These are phyloP conservation scores for Tinea pellionella DNA, from an alignment of 2,888 invertebrate species.

Conservation along the genomic window DNA sequence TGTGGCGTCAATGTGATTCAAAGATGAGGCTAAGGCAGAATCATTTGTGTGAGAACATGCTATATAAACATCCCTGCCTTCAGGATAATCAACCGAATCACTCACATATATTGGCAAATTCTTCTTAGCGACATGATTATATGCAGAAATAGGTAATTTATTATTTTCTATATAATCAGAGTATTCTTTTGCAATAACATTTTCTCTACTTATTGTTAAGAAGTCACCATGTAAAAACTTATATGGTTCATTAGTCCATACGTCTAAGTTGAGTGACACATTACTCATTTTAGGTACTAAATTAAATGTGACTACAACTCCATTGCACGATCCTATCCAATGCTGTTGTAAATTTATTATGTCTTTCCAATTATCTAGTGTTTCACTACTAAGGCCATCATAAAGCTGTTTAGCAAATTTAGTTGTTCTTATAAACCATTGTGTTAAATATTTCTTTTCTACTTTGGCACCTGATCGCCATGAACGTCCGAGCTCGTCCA, in stretches of 20 bases:
- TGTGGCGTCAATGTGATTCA: slow-evolving; percentile 31
- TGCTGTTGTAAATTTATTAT: slow-evolving; percentile 86
- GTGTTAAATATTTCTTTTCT: slow-evolving; percentile 86
- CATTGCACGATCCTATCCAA: slow-evolving; percentile 91
- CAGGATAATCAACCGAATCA: slow-evolving; percentile 72
- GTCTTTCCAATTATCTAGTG: slow-evolving; percentile 84
- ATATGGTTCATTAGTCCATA: slow-evolving; percentile 84
- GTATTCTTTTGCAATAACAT: slow-evolving; percentile 37
- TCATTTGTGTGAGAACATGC: slow-evolving; percentile 75
- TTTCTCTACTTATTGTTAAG: slow-evolving; percentile 66
- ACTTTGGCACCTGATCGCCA: slow-evolving; percentile 98
- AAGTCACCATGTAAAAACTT: slow-evolving; percentile 77
- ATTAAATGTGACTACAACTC: slow-evolving; percentile 77
- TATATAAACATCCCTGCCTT: slow-evolving; percentile 75
- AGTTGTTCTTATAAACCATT: slow-evolving; percentile 96
- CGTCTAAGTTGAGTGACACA: slow-evolving; percentile 44
- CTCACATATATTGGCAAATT: slow-evolving; percentile 75
- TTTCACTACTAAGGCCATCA: slow-evolving; percentile 77
- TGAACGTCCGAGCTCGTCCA: slow-evolving; percentile 88
- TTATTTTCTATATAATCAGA: slow-evolving; percentile 21
- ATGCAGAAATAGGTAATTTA: slow-evolving; percentile 46
- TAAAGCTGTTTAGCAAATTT: slow-evolving; percentile 78
- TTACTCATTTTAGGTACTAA: slow-evolving; percentile 30
- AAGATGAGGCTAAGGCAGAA: slow-evolving; percentile 72
- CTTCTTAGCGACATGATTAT: slow-evolving; percentile 78